phyloP scores from a whole-genome alignment of 2,113 vertebrate species.

The Cinclus cinclus region DNA sequence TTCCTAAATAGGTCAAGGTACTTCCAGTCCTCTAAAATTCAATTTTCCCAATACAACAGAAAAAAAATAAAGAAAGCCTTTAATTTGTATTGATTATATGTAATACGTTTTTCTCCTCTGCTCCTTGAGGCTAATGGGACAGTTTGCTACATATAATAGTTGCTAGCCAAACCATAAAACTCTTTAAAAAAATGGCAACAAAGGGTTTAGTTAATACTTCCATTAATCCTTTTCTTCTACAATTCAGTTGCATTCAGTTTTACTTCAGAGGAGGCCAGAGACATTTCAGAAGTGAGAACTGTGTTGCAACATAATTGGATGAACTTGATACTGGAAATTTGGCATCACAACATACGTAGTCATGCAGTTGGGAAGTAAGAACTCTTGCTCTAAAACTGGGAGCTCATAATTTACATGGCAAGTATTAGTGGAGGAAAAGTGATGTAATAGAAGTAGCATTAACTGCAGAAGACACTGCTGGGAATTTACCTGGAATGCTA shows the following conservation, averaged over 20 bases:
- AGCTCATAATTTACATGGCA: neutral
- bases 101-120: neutral
- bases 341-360: neutral
- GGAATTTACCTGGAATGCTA: neutral
- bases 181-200: neutral
- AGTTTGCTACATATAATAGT: neutral
- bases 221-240: neutral
- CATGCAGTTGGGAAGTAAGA: neutral
- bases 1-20: conserved; percentile 47
- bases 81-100: neutral
- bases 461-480: neutral
- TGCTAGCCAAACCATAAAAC: neutral
- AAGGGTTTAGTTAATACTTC: neutral
- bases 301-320: neutral
- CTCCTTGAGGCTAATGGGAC: neutral
- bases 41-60: neutral
- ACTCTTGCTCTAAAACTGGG: neutral
- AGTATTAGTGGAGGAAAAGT: neutral
- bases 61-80: neutral
- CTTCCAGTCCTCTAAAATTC: neutral
- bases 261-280: neutral
- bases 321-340: neutral
- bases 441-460: neutral
- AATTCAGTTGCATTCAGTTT: neutral
- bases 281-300: neutral